Evolutionary conservation across 2,888 invertebrate genomes (phyloP), one percentile per base, ranked within the genome.

Genomic region (Coelogynopora nodosa): DNA sequence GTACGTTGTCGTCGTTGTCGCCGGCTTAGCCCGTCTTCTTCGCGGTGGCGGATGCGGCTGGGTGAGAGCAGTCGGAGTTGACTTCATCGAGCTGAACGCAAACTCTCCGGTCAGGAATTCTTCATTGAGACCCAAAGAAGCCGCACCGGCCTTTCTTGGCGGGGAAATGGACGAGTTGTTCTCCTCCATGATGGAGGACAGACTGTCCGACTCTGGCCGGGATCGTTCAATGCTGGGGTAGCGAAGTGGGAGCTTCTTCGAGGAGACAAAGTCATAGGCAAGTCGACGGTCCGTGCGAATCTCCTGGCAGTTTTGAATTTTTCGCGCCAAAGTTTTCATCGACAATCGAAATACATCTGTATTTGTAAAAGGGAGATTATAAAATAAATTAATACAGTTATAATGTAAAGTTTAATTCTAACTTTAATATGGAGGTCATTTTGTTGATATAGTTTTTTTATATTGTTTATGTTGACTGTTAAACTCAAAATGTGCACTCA

Each of bases 241-340:
- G 74, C 74, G 74, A 74, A 74, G 74, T 74, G 74, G 74, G 74
- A 74, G 74, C 74, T 74, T 74, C 27, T 23, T 74, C 2, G 74
- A 74, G 27, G 74, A 74, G 18, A 74, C 74, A 23, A 74, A 74
- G 74, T 74, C 74, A 74, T 74, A 23, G 23, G 74, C 74, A 26
- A 74, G 74, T 74, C 74, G 5, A 23, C 74, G 74, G 74, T 74
- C 74, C 23, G 74, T 74, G 23, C 74, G 74, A 2, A 74, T 5
- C 27, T 74, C 74, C 27, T 74, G 74, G 23, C 74, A 74, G 23
- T 74, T 5, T 26, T 74, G 74, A 23, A 74, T 74, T 26, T 74
- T 74, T 74, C 74, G 5, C 2, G 74, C 74, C 74, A 74, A 23
- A n/a, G 5, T 74, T 23, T 74, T 74, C 74, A 74, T 74, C 23